Evolutionary conservation across 2,797 vertebrate species (phyloP).

Genomic region (Setipinna tenuifilis): DNA sequence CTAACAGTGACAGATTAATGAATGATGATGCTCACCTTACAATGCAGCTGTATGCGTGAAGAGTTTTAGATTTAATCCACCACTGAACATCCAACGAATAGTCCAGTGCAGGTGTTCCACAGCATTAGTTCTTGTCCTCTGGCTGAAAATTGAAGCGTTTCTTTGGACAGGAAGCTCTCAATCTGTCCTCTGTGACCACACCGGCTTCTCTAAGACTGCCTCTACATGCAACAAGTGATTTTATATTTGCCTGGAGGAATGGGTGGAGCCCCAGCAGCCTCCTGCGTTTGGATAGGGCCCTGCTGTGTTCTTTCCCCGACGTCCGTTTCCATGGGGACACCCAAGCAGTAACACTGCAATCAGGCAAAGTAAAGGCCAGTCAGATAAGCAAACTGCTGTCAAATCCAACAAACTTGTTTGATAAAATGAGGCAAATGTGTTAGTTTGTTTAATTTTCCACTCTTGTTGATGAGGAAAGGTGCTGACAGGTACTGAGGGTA

Average conservation of each 20-base stretch:
- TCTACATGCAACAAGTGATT: slow-evolving; percentile 59
- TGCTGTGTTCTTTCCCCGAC: slow-evolving; percentile 64
- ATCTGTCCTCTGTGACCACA: slow-evolving; percentile 49
- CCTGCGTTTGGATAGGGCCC: slow-evolving; percentile 60
- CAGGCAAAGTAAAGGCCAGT: slow-evolving; percentile 49
- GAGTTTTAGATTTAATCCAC: slow-evolving; percentile 12
- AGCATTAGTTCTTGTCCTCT: slow-evolving; percentile 40
- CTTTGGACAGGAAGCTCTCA: slow-evolving; percentile 48
- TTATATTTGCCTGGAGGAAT: slow-evolving; percentile 66
- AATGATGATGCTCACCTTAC: neutral
- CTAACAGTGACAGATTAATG: neutral
- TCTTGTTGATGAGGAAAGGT: slow-evolving; percentile 39
- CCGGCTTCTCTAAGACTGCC: slow-evolving; percentile 62
- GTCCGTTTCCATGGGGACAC: slow-evolving; percentile 74
- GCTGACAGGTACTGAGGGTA: slow-evolving; percentile 45
- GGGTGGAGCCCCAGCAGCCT: slow-evolving; percentile 62
- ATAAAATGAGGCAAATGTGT: slow-evolving; percentile 51
- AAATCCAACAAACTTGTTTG: slow-evolving; percentile 54
- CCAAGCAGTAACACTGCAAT: slow-evolving; percentile 63
- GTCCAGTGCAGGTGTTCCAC: slow-evolving; percentile 13
- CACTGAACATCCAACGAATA: neutral
- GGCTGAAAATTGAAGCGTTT: slow-evolving; percentile 40
- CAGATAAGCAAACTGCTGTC: slow-evolving; percentile 65
- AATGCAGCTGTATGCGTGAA: neutral
- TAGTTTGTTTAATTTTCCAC: slow-evolving; percentile 63